These are phyloP conservation scores for Caligus rogercresseyi DNA, from an alignment of 1,140 invertebrate genomes.

Conservation along the genomic window DNA sequence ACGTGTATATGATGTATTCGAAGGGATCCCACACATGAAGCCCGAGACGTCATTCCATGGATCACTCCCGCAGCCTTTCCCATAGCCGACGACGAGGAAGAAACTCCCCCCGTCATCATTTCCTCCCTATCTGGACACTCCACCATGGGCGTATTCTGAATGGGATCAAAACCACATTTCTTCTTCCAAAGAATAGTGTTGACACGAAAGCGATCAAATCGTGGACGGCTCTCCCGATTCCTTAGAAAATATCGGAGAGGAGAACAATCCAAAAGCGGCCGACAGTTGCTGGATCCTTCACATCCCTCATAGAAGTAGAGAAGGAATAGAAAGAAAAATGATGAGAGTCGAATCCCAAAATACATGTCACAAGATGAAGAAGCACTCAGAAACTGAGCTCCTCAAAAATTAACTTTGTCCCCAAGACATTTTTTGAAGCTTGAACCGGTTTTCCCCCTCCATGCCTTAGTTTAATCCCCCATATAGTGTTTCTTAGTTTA, in stretches of 20 bases:
- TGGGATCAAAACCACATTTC: neutral
- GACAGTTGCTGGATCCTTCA: neutral
- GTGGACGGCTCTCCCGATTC: neutral
- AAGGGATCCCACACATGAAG: neutral
- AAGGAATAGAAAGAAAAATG: too few species aligned
- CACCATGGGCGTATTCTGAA: neutral
- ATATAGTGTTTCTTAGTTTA: too few species aligned
- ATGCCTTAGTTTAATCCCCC: too few species aligned
- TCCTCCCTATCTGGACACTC: neutral
- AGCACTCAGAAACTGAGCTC: too few species aligned
- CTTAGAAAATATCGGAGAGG: neutral
- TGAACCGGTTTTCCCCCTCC: too few species aligned
- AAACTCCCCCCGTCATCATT: neutral
- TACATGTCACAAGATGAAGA: too few species aligned
- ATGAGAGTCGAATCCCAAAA: too few species aligned
- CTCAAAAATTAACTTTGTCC: too few species aligned
- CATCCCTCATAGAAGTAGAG: too few species aligned
- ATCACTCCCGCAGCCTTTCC: neutral
- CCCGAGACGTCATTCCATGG: neutral
- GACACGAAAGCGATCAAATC: neutral
- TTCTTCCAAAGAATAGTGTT: neutral
- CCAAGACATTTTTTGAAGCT: too few species aligned
- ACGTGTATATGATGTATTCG: neutral
- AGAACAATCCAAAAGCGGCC: neutral
- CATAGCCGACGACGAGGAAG: neutral